Conservation (phyloP, 2,113 vertebrate species). For the Rhinichthys klamathensis region DNA sequence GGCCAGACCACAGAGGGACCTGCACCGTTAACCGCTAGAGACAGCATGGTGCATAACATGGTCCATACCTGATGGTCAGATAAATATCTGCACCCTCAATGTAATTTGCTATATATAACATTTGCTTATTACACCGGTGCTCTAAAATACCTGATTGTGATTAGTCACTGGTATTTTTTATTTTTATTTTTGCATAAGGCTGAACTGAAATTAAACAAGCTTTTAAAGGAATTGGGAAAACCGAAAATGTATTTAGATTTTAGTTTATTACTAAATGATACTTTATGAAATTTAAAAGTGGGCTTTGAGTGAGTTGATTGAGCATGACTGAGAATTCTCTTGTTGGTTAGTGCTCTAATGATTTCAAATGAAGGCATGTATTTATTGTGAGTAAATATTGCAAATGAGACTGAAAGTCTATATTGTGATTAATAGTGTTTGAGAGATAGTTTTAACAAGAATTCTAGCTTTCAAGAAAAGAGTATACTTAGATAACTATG, state of each 20-base stretch:
- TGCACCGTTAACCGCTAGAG: conserved; percentile 66
- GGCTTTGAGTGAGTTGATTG: not conserved
- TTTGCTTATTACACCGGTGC: not conserved
- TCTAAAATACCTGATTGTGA: not conserved
- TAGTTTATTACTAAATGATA: not conserved
- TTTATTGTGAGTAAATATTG: not conserved
- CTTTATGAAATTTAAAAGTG: not conserved
- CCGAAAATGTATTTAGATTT: not conserved
- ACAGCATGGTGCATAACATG: conserved; percentile 68
- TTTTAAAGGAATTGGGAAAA: too few relatives aligned
- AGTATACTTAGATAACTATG: not conserved
- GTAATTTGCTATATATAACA: not conserved
- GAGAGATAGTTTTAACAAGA: not conserved
- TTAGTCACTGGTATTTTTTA: not conserved
- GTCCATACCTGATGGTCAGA: not conserved
- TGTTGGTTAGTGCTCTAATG: not conserved
- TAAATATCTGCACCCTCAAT: not conserved
- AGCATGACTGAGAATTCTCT: not conserved
- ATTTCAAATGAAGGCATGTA: not conserved
- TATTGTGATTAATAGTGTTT: not conserved
- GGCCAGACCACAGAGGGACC: conserved; percentile 52
- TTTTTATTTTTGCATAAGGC: not conserved
- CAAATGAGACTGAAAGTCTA: too few relatives aligned
- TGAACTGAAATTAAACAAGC: not conserved
- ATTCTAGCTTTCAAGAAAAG: not conserved